Percentiles rank a stretch among this genome's conserved stretches.
Evolutionary conservation across 2,797 vertebrate genomes (phyloP).

Genomic region (Enteromius viviparus): DNA sequence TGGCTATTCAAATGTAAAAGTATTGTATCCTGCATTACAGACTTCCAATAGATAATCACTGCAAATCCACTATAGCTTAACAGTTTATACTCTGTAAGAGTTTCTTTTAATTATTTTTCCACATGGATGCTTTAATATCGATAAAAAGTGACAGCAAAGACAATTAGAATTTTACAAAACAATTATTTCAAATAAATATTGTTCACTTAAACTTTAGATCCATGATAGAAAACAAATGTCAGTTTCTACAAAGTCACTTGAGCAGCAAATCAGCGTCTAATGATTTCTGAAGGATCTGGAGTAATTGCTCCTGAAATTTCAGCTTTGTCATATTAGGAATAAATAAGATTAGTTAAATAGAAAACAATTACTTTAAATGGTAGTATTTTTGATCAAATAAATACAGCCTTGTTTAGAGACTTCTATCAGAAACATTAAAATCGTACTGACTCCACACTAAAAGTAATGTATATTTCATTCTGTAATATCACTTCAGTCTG

Average conservation of each 20-base stretch:
- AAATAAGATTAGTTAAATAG: neutral
- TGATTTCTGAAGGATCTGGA: neutral
- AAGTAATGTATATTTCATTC: neutral
- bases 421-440: neutral
- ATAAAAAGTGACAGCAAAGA: neutral
- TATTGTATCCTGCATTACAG: neutral
- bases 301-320: neutral
- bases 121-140: neutral
- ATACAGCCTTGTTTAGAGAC: neutral
- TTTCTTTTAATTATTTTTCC: neutral
- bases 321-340: neutral
- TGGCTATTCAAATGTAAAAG: neutral
- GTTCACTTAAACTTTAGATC: neutral
- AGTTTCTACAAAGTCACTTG: neutral
- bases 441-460: neutral
- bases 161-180: neutral
- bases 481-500: neutral
- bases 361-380: neutral
- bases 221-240: neutral
- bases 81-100: neutral
- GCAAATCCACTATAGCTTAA: neutral
- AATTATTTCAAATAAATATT: neutral
- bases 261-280: neutral
- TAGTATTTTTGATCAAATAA: neutral
- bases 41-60: neutral